Conservation (phyloP, 2,888 invertebrate genomes). For the Drosophila maculinotata region DNA sequence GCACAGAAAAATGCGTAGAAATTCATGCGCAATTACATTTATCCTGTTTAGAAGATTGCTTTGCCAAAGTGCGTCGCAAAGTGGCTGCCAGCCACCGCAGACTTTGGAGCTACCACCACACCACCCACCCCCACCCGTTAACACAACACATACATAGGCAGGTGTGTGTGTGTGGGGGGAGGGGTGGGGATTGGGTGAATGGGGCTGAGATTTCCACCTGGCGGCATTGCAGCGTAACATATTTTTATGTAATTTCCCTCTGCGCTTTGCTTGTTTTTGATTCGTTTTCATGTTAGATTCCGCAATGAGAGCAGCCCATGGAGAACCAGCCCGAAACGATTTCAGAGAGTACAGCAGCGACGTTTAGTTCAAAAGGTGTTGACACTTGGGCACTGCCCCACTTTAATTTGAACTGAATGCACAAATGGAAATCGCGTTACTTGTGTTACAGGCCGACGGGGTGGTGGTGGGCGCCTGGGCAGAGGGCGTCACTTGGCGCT, state of each 20-base stretch:
- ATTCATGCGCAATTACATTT: slow-evolving; percentile 85
- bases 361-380: slow-evolving; percentile 62
- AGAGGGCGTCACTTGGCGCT: slow-evolving; percentile 1
- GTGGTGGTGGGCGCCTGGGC: background rate
- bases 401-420: slow-evolving; percentile 68
- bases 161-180: slow-evolving; percentile 17
- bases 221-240: slow-evolving; percentile 51
- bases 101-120: slow-evolving; percentile 19
- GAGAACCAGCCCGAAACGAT: slow-evolving; percentile 34
- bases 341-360: slow-evolving; percentile 40
- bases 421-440: slow-evolving; percentile 67
- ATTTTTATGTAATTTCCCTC: slow-evolving; percentile 77
- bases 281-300: slow-evolving; percentile 77
- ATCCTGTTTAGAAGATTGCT: slow-evolving; percentile 85
- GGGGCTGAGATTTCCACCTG: slow-evolving; percentile 51
- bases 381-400: slow-evolving; percentile 75
- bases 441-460: slow-evolving; percentile 14
- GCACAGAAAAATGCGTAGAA: slow-evolving; percentile 83
- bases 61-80: slow-evolving; percentile 81
- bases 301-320: slow-evolving; percentile 34
- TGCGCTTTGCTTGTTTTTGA: slow-evolving; percentile 75
- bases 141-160: background rate
- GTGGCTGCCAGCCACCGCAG: slow-evolving; percentile 66
- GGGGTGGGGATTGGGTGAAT: background rate
- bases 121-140: background rate